These are phyloP conservation scores for Apodemia zela DNA, from an alignment of 2,888 invertebrate genomes.

Conservation along the genomic window DNA sequence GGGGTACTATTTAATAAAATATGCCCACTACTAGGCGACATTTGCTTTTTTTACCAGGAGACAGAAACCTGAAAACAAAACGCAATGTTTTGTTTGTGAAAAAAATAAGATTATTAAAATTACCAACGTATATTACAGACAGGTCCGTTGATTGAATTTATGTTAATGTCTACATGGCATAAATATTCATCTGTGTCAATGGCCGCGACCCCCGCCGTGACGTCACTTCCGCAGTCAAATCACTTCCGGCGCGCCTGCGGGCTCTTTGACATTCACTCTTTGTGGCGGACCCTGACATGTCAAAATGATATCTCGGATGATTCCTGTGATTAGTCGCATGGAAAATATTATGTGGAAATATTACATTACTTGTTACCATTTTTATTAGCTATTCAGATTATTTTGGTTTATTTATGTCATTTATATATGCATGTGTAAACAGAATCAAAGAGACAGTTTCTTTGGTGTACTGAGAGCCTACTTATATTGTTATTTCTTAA, in stretches of 20 bases:
- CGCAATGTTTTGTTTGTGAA: too few relatives aligned
- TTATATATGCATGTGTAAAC: too few relatives aligned
- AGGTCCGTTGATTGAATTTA: constrained; percentile 9
- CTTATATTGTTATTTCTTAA: too few relatives aligned
- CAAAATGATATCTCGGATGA: constrained; percentile 56
- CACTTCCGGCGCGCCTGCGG: constrained; percentile 69
- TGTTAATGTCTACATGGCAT: constrained; percentile 16
- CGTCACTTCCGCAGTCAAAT: constrained; percentile 72
- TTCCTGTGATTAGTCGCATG: constrained; percentile 56
- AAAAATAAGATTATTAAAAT: not conserved
- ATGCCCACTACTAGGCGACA: too few relatives aligned
- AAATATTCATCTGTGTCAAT: constrained; percentile 25
- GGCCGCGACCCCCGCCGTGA: constrained; percentile 52
- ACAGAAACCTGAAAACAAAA: too few relatives aligned
- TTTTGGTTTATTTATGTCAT: not conserved
- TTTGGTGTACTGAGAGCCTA: too few relatives aligned
- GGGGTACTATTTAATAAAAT: too few relatives aligned
- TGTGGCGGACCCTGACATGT: constrained; percentile 52
- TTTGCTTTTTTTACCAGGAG: too few relatives aligned
- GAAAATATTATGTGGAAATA: constrained; percentile 37
- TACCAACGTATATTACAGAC: not conserved
- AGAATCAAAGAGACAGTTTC: too few relatives aligned
- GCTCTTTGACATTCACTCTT: constrained; percentile 63
- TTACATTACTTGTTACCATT: not conserved
- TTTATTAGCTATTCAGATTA: constrained; percentile 10